Evolutionary conservation across 2,888 invertebrate genomes (phyloP).

Genomic region (Beris chalybata): DNA sequence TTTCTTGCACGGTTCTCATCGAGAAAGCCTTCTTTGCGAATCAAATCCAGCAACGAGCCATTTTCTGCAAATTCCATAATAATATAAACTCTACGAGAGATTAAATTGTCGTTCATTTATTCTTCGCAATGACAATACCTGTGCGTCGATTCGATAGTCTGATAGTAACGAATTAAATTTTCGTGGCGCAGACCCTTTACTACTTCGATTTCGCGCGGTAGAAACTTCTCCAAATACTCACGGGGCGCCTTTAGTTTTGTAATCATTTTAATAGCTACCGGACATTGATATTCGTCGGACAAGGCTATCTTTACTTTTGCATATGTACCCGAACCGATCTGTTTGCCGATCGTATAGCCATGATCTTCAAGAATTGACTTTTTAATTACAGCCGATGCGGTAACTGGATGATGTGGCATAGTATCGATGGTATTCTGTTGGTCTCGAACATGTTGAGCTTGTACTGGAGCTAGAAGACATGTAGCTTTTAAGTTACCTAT

Average conservation of each 20-base stretch:
- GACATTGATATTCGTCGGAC: constrained; percentile 70
- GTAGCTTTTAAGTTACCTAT: too few species aligned
- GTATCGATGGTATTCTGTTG: background rate
- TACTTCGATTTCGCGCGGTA: constrained; percentile 81
- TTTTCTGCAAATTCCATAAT: constrained; percentile 84
- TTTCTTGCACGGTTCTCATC: constrained; percentile 69
- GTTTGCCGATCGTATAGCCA: constrained; percentile 73
- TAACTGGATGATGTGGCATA: background rate
- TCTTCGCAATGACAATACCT: constrained; percentile 58
- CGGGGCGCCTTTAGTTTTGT: constrained; percentile 79
- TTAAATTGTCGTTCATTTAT: background rate
- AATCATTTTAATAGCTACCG: constrained; percentile 82
- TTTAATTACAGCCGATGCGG: constrained; percentile 39
- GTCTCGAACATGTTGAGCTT: too few species aligned
- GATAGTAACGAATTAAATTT: constrained; percentile 76
- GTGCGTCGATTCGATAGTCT: constrained; percentile 83
- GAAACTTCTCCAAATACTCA: constrained; percentile 78
- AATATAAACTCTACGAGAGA: constrained; percentile 68
- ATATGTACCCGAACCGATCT: constrained; percentile 80
- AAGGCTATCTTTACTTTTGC: constrained; percentile 79
- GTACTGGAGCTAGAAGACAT: too few species aligned
- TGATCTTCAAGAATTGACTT: constrained; percentile 75
- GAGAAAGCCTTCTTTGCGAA: constrained; percentile 71
- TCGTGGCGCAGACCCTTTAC: constrained; percentile 79
- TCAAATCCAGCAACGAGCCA: constrained; percentile 76